phyloP scores from a whole-genome alignment of 2,888 invertebrate species.

The Calameuta pallipes region DNA sequence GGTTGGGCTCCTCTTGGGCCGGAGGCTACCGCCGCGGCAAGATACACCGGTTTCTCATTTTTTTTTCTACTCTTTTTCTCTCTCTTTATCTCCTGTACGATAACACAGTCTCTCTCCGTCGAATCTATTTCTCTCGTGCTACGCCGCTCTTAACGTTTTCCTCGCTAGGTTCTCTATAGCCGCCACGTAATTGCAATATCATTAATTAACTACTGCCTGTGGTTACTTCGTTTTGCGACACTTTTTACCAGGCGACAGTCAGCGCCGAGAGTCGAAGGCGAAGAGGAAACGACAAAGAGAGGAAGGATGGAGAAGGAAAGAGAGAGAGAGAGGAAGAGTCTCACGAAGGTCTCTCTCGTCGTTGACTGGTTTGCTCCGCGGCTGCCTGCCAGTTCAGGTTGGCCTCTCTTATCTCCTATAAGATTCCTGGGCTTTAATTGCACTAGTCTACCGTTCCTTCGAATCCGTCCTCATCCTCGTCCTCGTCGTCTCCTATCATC shows the following conservation, averaged over 20 bases:
- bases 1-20: not conserved
- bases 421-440: slow-evolving; percentile 53
- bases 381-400: slow-evolving; percentile 2
- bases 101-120: no score
- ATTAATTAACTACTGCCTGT: slow-evolving; percentile 47
- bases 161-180: not conserved
- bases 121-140: no score
- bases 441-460: slow-evolving; percentile 38
- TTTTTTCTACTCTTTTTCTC: not conserved
- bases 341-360: no score
- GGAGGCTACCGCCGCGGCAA: not conserved
- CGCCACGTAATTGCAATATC: slow-evolving; percentile 47
- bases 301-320: no score
- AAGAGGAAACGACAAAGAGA: not conserved
- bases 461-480: not conserved
- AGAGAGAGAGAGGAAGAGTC: no score
- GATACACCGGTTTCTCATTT: not conserved
- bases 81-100: not conserved
- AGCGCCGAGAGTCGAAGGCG: not conserved
- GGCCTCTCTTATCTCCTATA: slow-evolving; percentile 39
- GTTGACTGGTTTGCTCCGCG: no score
- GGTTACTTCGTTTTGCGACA: slow-evolving; percentile 29
- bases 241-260: slow-evolving; percentile 41
- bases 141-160: no score
- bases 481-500: slow-evolving; percentile 23